Base-by-base conservation (phyloP, 2,888 invertebrate genomes). In the Dicranocentrus wangi region DNA sequence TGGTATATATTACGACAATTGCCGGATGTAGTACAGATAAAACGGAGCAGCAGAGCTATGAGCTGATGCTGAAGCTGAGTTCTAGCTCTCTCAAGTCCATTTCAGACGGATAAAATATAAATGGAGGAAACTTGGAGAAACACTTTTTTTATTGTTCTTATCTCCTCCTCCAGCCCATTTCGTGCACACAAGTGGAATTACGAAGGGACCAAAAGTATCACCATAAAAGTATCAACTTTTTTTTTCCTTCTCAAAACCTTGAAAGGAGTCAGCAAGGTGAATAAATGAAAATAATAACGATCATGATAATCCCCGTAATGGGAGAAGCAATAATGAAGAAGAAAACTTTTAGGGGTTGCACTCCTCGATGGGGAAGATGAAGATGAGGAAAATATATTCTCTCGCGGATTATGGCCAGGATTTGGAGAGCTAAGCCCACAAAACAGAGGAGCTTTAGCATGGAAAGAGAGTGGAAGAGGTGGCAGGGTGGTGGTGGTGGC, bases 201-300 rank as follows among this genome's bases (percentile, higher is more conserved):
- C 55, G n/a, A 55, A 7, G n/a, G 47, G 15, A 10, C 47, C 15
- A 13, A n/a, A n/a, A n/a, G n/a, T n/a, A n/a, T n/a, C n/a, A n/a
- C n/a, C n/a, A n/a, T 32, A 28, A 61, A 61, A 61, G 61, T 55
- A 55, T 55, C 55, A 55, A 55, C 21, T 47, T 47, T 13, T 3
- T 5, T 47, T 47, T 5, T 47, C 23, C 23, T 17, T 28, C 17
- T 53, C 27, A 2, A 15, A 53, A 17, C n/a, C 21, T 69, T 69
- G 28, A 60, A 28, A 32, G 23, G 70, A 73, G 73, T 63, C 63
- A 63, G 73, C 51, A 73, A 73, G 73, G 73, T 73, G 73, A 73
- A 73, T 73, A 73, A 73, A 73, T 73, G 73, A 73, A 73, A 73
- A 73, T 73, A 73, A 73, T 73, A 73, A 73, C 73, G 73, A 73